phyloP scores from a whole-genome alignment of 2,113 vertebrate species.

The Pardalotus punctatus region DNA sequence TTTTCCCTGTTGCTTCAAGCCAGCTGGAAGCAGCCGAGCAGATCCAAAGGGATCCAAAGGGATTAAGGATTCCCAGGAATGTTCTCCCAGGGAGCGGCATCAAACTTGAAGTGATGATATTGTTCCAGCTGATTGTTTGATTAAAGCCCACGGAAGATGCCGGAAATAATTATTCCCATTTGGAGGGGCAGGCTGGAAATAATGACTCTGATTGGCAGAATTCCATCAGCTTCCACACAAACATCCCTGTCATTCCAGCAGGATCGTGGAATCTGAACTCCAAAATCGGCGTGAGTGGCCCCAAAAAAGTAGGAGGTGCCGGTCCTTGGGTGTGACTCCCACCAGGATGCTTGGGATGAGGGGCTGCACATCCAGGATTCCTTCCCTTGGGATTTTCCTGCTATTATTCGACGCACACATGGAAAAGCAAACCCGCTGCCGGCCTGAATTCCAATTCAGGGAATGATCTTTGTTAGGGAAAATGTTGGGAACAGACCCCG shows the following conservation, averaged over 20 bases:
- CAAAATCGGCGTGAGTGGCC: neutral
- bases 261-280: neutral
- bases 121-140: slow-evolving; percentile 39
- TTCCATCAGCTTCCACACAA: neutral
- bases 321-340: neutral
- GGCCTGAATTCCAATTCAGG: neutral
- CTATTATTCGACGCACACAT: neutral
- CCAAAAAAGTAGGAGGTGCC: neutral
- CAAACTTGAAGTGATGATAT: neutral
- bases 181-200: slow-evolving; percentile 7
- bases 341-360: neutral
- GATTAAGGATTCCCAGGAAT: neutral
- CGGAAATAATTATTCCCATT: slow-evolving; percentile 22
- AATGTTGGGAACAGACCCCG: neutral
- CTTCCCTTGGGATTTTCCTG: neutral
- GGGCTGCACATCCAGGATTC: neutral
- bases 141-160: neutral
- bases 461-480: neutral
- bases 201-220: neutral
- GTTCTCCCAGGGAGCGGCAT: neutral
- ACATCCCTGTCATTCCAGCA: neutral
- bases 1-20: neutral
- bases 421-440: neutral
- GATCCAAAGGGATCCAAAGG: neutral
- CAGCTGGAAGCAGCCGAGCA: neutral